A percentile compares a stretch with the other conserved stretches of the same genome.
These are phyloP conservation scores for Conger conger DNA, from an alignment of 2,113 vertebrate genomes.

Conservation along the genomic window DNA sequence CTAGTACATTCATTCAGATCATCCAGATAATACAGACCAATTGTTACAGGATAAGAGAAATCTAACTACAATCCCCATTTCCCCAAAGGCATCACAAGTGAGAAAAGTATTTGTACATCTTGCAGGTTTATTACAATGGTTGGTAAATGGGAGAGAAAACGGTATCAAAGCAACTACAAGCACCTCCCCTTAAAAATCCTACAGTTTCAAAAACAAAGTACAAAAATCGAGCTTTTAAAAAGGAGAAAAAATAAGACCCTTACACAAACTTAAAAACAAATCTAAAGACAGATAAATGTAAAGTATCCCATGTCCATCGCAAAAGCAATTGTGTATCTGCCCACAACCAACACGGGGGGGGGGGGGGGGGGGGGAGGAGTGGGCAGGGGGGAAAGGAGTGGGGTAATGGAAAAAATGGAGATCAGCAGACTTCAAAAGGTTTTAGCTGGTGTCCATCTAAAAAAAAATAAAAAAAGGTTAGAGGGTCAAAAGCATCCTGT, in stretches of 20 bases:
- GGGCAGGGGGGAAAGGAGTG: background rate
- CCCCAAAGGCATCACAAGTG: background rate
- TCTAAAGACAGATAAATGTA: conserved; percentile 68
- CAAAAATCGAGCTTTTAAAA: conserved; percentile 60
- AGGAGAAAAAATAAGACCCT: conserved; percentile 36
- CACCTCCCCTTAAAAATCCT: conserved; percentile 3
- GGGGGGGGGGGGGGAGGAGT: background rate
- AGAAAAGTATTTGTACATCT: conserved; percentile 17
- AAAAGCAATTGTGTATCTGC: background rate
- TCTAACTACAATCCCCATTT: background rate
- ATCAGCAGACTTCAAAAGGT: conserved; percentile 13
- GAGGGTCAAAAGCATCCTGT: background rate
- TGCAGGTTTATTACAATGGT: conserved; percentile 40
- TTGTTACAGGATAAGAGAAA: too few species aligned
- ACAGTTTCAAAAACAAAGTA: conserved; percentile 13
- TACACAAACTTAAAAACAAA: conserved; percentile 75
- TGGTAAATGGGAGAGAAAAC: conserved; percentile 14
- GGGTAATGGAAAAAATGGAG: conserved; percentile 34
- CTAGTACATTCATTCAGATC: too few species aligned
- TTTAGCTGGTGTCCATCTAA: conserved; percentile 97
- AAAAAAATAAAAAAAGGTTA: background rate
- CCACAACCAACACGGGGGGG: background rate
- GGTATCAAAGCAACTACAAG: conserved; percentile 26
- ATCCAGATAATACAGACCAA: too few species aligned
- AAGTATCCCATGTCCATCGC: conserved; percentile 42